Conservation (phyloP, 37 sponge, comb jelly and placozoan species). For the Lycopodina hypogea region DNA sequence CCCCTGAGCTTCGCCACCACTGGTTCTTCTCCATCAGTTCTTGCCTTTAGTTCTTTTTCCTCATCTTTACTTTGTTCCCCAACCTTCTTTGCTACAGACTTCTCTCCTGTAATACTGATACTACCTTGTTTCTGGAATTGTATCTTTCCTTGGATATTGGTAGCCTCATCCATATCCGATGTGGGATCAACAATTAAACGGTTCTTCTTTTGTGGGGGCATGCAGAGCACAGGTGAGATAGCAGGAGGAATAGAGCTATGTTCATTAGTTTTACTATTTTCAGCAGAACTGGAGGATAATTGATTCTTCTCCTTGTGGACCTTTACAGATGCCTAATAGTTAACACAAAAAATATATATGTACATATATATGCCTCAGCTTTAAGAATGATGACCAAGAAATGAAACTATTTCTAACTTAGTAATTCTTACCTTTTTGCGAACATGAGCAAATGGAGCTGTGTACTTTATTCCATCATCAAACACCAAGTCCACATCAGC, state of each 20-base stretch:
- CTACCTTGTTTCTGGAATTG: not conserved
- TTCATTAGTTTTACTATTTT: conserved; percentile 16
- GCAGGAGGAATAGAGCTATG: not conserved
- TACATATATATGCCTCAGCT: too few species aligned
- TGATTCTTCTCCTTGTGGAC: too few species aligned
- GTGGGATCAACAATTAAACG: conserved; percentile 3
- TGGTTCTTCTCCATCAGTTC: too few species aligned
- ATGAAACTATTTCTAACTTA: too few species aligned
- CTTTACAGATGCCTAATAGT: too few species aligned
- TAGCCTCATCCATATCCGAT: conserved; percentile 17
- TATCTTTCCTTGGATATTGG: not conserved
- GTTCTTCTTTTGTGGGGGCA: not conserved
- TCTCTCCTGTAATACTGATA: too few species aligned
- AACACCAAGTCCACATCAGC: conserved; percentile 37
- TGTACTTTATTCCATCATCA: conserved; percentile 57
- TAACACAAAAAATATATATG: too few species aligned
- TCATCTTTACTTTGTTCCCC: too few species aligned
- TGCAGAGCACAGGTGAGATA: conserved; percentile 15
- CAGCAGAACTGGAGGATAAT: not conserved
- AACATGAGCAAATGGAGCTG: conserved; percentile 32
- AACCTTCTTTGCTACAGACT: too few species aligned
- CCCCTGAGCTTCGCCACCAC: too few species aligned
- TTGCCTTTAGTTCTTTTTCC: too few species aligned
- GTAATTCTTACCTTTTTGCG: conserved; percentile 41
- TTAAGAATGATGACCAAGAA: too few species aligned